These are phyloP conservation scores for Noctuana brunneofusca DNA, from an alignment of 2,888 invertebrate species.

Conservation along the genomic window DNA sequence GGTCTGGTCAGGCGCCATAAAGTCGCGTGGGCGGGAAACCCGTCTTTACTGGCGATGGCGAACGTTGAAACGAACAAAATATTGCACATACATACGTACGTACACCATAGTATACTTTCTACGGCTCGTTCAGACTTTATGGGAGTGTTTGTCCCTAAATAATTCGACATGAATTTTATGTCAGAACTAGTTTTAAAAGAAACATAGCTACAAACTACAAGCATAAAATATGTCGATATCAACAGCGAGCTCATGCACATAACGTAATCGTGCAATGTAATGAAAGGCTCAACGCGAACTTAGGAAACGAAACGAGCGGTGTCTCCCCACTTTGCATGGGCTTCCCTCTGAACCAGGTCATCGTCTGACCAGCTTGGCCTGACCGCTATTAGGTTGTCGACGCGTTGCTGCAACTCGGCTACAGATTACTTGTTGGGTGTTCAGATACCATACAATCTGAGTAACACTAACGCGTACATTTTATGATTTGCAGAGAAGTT, in stretches of 20 bases:
- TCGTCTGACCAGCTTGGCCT: constrained; percentile 54
- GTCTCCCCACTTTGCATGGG: constrained; percentile 57
- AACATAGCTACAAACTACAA: background rate
- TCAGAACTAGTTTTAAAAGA: background rate
- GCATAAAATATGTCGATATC: background rate
- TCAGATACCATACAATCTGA: constrained; percentile 42
- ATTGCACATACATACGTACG: constrained; percentile 37
- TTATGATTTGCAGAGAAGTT: background rate
- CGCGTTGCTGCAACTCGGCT: constrained; percentile 52
- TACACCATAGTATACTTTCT: constrained; percentile 27
- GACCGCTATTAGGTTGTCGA: constrained; percentile 54
- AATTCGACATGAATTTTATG: constrained; percentile 2
- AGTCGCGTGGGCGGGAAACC: constrained; percentile 81
- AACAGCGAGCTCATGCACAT: background rate
- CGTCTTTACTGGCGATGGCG: constrained; percentile 69
- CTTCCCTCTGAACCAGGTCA: constrained; percentile 78
- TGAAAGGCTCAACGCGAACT: constrained; percentile 16
- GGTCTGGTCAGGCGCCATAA: constrained; percentile 71
- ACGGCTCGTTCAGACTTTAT: background rate
- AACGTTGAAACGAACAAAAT: constrained; percentile 54
- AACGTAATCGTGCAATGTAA: background rate
- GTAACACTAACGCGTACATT: constrained; percentile 45
- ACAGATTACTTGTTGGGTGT: constrained; percentile 51
- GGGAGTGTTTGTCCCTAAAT: background rate
- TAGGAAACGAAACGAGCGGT: constrained; percentile 26